Conservation (phyloP, 1,140 invertebrate species). For the Drosophila navojoa region DNA sequence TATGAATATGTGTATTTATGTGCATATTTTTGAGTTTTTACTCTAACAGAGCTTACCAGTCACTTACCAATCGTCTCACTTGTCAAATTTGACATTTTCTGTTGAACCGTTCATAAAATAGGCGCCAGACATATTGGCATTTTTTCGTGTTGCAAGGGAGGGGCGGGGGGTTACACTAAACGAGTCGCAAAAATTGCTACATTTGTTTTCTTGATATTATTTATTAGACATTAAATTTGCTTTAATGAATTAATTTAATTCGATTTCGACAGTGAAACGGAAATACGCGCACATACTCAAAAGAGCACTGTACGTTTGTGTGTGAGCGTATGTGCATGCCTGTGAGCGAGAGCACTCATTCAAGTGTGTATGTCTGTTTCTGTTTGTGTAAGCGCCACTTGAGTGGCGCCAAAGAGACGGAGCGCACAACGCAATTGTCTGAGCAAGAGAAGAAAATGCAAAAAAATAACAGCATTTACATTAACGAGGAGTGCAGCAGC, state of each 20-base stretch:
- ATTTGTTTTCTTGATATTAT: conserved; percentile 71
- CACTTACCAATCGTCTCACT: conserved; percentile 14
- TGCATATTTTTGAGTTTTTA: conserved; percentile 13
- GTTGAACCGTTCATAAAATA: conserved; percentile 76
- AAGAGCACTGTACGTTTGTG: neutral
- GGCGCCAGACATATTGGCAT: conserved; percentile 74
- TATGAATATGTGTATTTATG: too few relatives aligned
- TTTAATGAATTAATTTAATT: conserved; percentile 80
- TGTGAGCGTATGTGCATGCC: neutral
- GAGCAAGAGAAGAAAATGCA: conserved; percentile 36
- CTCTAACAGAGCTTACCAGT: conserved; percentile 27
- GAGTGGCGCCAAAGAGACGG: conserved; percentile 59
- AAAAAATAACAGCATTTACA: conserved; percentile 21
- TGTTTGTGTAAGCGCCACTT: conserved; percentile 38
- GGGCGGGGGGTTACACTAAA: neutral
- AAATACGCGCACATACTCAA: conserved; percentile 17
- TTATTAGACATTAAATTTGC: conserved; percentile 78
- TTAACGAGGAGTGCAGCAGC: conserved; percentile 24
- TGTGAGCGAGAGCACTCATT: neutral
- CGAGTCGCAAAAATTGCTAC: conserved; percentile 31
- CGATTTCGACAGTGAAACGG: conserved; percentile 65
- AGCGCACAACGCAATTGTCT: conserved; percentile 60
- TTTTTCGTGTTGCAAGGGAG: conserved; percentile 8
- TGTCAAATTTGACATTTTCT: conserved; percentile 79
- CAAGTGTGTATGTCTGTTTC: conserved; percentile 2